Evolutionary conservation across 2,797 vertebrate genomes (phyloP).

Genomic region (Ambastaia sidthimunki): DNA sequence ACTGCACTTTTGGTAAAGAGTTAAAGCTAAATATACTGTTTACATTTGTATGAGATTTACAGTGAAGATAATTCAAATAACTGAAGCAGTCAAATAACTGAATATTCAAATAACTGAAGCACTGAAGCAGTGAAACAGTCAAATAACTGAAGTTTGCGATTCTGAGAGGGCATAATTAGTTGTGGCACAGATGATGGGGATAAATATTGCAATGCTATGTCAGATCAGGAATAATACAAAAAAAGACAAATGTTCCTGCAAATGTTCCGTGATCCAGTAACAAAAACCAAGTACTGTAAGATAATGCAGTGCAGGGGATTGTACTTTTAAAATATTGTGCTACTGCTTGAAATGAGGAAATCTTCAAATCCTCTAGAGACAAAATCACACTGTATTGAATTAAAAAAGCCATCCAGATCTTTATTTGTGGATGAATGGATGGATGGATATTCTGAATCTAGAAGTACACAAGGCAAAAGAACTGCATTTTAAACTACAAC

Average conservation of each 20-base stretch:
- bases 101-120: too few relatives aligned
- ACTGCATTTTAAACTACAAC: too few relatives aligned
- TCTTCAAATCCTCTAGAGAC: background rate
- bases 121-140: too few relatives aligned
- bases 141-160: background rate
- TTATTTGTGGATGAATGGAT: too few relatives aligned
- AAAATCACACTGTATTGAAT: background rate
- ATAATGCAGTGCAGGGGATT: background rate
- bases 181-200: conserved; percentile 14
- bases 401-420: background rate
- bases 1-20: background rate
- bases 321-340: background rate
- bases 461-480: too few relatives aligned
- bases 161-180: conserved; percentile 21
- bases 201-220: conserved; percentile 5
- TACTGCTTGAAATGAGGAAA: conserved; percentile 4
- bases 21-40: background rate
- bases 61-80: background rate
- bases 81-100: background rate
- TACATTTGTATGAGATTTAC: background rate
- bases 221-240: conserved; percentile 36
- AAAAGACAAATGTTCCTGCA: conserved; percentile 13
- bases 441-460: too few relatives aligned
- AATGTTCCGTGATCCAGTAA: conserved; percentile 27
- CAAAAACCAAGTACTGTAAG: conserved; percentile 10